These are phyloP conservation scores for Leptinotarsa peninsularis DNA, from an alignment of 2,888 invertebrate species.

Conservation along the genomic window DNA sequence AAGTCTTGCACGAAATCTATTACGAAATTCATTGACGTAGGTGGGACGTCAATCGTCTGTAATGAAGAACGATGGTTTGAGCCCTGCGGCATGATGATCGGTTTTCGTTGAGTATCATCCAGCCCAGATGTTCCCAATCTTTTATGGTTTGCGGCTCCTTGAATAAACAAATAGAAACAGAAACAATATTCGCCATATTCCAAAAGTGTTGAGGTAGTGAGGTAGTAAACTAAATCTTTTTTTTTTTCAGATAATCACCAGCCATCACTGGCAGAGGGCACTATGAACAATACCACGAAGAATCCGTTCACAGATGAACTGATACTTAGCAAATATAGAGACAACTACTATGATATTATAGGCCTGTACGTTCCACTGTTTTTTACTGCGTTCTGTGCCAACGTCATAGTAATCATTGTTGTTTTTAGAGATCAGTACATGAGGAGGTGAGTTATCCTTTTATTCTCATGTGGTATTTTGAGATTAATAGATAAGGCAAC, in stretches of 20 bases:
- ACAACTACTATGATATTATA: conserved; percentile 66
- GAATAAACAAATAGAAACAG: background rate
- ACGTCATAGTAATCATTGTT: conserved; percentile 75
- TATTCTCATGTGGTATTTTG: no score
- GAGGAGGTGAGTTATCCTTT: conserved; percentile 70
- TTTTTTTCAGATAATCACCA: conserved; percentile 3
- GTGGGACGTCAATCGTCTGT: no score
- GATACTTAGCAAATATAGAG: conserved; percentile 29
- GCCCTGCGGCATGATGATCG: no score
- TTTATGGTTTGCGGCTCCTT: no score
- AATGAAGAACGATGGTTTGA: no score
- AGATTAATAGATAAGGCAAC: no score
- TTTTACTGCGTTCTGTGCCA: conserved; percentile 73
- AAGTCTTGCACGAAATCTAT: no score
- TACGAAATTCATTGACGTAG: no score
- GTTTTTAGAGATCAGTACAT: conserved; percentile 77
- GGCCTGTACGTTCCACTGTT: conserved; percentile 75
- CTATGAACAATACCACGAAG: conserved; percentile 20
- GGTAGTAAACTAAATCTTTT: background rate
- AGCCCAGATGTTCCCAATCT: no score
- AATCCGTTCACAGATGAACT: conserved; percentile 10
- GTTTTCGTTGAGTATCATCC: no score
- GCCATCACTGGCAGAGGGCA: background rate
- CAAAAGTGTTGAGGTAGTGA: background rate
- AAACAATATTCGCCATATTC: background rate